Evolutionary conservation across 2,113 vertebrate species (phyloP).

Genomic region (Hystrix brachyura): DNA sequence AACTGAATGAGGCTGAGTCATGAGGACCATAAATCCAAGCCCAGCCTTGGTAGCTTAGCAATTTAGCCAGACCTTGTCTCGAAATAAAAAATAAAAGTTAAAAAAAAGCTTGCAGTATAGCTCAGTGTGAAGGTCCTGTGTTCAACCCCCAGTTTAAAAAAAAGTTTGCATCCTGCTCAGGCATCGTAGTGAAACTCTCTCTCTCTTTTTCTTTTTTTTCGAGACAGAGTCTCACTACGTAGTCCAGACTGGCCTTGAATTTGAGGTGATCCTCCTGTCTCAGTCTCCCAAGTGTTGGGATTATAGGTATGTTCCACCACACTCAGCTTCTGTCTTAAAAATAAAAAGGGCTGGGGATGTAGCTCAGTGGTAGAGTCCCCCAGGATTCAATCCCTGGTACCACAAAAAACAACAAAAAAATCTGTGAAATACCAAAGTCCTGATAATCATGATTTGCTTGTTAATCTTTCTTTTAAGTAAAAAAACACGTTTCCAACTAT

Average conservation of each 20-base stretch:
- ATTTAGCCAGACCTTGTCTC: neutral
- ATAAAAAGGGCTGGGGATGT: neutral
- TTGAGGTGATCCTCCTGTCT: too few species aligned
- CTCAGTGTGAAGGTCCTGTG: too few species aligned
- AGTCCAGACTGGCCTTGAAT: too few species aligned
- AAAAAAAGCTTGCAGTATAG: neutral
- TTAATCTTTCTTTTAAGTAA: constrained; percentile 49
- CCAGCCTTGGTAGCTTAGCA: neutral
- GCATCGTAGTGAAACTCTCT: too few species aligned
- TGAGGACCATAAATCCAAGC: neutral
- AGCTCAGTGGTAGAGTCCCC: neutral
- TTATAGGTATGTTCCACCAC: too few species aligned
- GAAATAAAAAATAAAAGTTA: neutral
- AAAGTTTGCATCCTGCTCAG: too few species aligned
- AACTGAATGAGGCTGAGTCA: neutral
- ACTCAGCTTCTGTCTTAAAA: too few species aligned
- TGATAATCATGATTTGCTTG: neutral
- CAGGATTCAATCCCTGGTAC: neutral
- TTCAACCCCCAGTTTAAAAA: too few species aligned
- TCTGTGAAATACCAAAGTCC: neutral
- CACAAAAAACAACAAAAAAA: neutral
- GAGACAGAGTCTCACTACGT: too few species aligned
- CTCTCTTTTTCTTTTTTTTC: too few species aligned
- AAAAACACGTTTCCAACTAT: neutral
- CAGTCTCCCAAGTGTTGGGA: too few species aligned